phyloP scores from a whole-genome alignment of 2,888 invertebrate species.

The Phytoseiulus persimilis region DNA sequence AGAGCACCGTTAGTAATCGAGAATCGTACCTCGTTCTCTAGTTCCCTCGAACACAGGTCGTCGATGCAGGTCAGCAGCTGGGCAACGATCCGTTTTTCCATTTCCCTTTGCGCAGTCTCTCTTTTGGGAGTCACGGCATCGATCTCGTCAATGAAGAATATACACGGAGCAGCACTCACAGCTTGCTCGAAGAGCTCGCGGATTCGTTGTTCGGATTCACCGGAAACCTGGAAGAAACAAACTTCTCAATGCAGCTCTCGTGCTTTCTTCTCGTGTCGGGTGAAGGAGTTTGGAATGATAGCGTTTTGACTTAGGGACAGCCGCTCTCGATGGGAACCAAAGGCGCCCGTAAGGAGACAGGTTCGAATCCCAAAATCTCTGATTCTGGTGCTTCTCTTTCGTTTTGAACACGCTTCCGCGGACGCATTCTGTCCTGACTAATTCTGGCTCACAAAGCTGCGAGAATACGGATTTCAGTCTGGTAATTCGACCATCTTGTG shows the following conservation, averaged over 20 bases:
- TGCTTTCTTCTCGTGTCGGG: too few relatives aligned
- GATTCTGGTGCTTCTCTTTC: too few relatives aligned
- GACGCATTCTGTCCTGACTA: too few relatives aligned
- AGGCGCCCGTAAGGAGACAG: too few relatives aligned
- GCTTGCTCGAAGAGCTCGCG: constrained; percentile 83
- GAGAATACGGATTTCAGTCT: too few relatives aligned
- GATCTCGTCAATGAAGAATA: constrained; percentile 90
- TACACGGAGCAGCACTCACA: constrained; percentile 63
- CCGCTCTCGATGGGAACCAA: too few relatives aligned
- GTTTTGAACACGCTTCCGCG: too few relatives aligned
- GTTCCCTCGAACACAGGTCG: constrained; percentile 54
- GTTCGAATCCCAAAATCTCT: too few relatives aligned
- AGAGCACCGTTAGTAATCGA: not conserved
- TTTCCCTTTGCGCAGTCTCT: constrained; percentile 80
- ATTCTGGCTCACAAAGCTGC: too few relatives aligned
- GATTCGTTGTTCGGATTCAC: constrained; percentile 74
- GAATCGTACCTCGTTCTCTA: not conserved
- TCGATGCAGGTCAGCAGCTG: constrained; percentile 83
- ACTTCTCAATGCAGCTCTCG: not conserved
- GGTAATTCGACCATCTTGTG: too few relatives aligned
- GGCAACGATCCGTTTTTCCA: constrained; percentile 90
- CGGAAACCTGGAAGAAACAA: constrained; percentile 58
- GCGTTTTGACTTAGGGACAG: too few relatives aligned
- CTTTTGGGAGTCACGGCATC: constrained; percentile 89
- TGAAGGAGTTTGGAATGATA: too few relatives aligned